Percentiles rank a stretch among this genome's conserved stretches.
phyloP scores from a whole-genome alignment of 2,113 vertebrate species.

The human region GRCh38 chr13:19869001-19869500 shows the following conservation, averaged over 20 bases:
- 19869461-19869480: not conserved
- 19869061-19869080: not conserved
- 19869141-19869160: not conserved
- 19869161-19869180: not conserved
- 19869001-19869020: too few species aligned
- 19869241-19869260: not conserved
- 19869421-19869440: not conserved
- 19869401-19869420: not conserved
- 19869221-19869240: not conserved
- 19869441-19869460: not conserved
- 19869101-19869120: not conserved
- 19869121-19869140: not conserved
- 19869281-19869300: not conserved
- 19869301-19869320: not conserved
- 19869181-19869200: not conserved
- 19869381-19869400: not conserved
- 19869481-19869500: not conserved
- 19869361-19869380: not conserved
- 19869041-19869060: not conserved
- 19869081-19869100: not conserved
- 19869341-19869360: not conserved
- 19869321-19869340: not conserved
- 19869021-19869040: too few species aligned
- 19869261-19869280: not conserved
- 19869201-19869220: not conserved